Evolutionary conservation across 2,888 invertebrate species (phyloP).

Genomic region (Oscheius sp.): DNA sequence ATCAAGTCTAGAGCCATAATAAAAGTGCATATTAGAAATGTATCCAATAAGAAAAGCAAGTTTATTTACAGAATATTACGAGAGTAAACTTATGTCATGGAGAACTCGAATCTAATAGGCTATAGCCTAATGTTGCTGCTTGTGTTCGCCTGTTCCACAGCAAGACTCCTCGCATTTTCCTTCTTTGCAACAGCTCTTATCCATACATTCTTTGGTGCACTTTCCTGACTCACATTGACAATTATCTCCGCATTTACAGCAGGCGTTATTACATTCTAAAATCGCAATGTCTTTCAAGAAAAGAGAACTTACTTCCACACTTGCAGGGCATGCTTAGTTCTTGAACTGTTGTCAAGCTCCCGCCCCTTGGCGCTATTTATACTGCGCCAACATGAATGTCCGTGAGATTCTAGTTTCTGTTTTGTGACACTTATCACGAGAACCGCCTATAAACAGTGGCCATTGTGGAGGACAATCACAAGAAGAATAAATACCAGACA

Average conservation of each 20-base stretch:
- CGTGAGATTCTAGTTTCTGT: constrained; percentile 16
- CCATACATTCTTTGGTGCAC: constrained; percentile 13
- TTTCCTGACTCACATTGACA: constrained; percentile 17
- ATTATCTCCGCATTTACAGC: constrained; percentile 26
- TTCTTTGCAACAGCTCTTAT: constrained; percentile 20
- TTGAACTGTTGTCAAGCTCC: constrained; percentile 3
- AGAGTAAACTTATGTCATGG: too few species aligned
- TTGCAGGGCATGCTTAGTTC: constrained; percentile 14
- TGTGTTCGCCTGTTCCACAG: not conserved
- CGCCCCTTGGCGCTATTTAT: not conserved
- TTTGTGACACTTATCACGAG: constrained; percentile 12
- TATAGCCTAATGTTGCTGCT: too few species aligned
- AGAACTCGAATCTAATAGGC: too few species aligned
- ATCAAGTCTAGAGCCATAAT: too few species aligned
- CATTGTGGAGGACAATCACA: not conserved
- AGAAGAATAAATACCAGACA: not conserved
- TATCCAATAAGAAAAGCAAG: too few species aligned
- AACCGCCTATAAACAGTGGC: not conserved
- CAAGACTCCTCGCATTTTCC: constrained; percentile 17
- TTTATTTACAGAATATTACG: too few species aligned
- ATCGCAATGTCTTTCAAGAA: too few species aligned
- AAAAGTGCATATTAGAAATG: too few species aligned
- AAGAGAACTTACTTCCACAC: constrained; percentile 20
- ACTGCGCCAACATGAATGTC: not conserved
- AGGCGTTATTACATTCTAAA: constrained; percentile 17